Base-by-base conservation (phyloP, 2,113 vertebrate species). In the Colossoma macropomum region DNA sequence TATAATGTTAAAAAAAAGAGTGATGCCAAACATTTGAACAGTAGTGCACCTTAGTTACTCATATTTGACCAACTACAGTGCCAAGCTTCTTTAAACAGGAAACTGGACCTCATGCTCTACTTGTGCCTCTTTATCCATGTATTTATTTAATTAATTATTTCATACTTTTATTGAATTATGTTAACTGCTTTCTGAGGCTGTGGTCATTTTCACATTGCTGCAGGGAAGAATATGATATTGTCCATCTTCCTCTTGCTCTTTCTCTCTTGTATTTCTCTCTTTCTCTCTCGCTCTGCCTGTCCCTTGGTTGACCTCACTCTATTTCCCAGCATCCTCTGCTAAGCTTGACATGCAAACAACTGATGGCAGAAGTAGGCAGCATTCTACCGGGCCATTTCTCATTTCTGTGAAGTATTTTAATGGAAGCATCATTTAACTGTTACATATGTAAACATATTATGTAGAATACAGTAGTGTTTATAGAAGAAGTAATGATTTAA, bases 241-340 rank as follows among this genome's bases (percentile, higher is more conserved):
- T 70, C 73, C 56, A 69, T 80, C 81, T 56, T 25, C 12, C 85
- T 85, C 75, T 71, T 54, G 59, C 23, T 79, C 32, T 25, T 38
- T 71, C 48, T 77, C 75, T 73, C 54, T 45, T 45, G 41, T 45
- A 45, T 45, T 45, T 72, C 34, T 52, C 77, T 79, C 15, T 73
- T 74, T 52, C 52, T 60, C n/a, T 59, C 13, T 73, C 75, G 1
- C 81, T 62, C 75, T 28, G 45, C 27, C 87, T 92, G 91, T 90
- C 92, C 91, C 87, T 88, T 89, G 25, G 0, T 27, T 92, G 92
- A 92, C 91, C 93, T 87, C 75, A 41, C 56, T 84, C 25, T 81
- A 60, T 60, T 87, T 77, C 76, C 80, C 81, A 76, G 85, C 86
- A 79, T 76, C 71, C 76, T 34, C 79, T 85, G 77, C 86, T 87